A percentile compares a stretch with the other conserved stretches of the same genome.
phyloP scores from a whole-genome alignment of 1,140 invertebrate genomes.

The Lepidostoma basale region DNA sequence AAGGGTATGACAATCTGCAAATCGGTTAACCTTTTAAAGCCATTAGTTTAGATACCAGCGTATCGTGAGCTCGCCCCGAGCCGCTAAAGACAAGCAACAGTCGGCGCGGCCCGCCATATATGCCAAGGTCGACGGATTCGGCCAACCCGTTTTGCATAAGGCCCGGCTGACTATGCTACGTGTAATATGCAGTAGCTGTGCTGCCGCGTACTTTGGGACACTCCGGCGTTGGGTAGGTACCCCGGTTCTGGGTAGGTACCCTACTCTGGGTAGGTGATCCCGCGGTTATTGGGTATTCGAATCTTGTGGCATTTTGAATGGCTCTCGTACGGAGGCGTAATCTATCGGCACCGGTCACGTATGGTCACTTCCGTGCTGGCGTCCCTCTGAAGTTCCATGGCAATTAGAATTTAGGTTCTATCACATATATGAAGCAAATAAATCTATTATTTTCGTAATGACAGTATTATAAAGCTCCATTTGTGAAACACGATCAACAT shows the following conservation, averaged over 20 bases:
- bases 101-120: constrained; percentile 3
- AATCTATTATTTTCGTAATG: no score
- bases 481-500: no score
- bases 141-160: constrained; percentile 15
- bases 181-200: no score
- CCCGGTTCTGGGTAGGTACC: not conserved
- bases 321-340: constrained; percentile 2
- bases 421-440: no score
- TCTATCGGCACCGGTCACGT: constrained; percentile 1
- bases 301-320: constrained; percentile 3
- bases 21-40: no score
- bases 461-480: no score
- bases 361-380: not conserved
- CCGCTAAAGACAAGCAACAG: no score
- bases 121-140: constrained; percentile 6
- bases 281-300: constrained; percentile 10
- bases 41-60: no score
- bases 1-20: no score
- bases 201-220: not conserved
- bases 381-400: not conserved
- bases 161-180: no score
- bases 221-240: not conserved
- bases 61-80: no score
- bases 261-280: not conserved
- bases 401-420: no score